These are phyloP conservation scores for Mastigias papua DNA, from an alignment of 30 jellyfish, hydroid and myxozoan species.

Conservation along the genomic window DNA sequence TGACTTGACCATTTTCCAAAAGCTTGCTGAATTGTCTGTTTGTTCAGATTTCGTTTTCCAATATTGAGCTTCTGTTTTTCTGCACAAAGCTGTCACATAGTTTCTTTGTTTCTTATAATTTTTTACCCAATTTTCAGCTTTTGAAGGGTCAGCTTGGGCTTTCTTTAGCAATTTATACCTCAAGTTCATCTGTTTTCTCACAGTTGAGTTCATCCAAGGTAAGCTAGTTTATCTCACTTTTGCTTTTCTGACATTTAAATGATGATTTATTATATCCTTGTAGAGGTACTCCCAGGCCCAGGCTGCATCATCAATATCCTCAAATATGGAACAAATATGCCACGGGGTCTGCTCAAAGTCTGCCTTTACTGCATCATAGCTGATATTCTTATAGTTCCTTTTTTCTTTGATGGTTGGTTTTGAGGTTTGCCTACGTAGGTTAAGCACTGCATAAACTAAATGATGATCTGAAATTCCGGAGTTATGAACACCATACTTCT, in stretches of 20 bases:
- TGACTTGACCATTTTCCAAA: constrained; percentile 38
- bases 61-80: constrained; percentile 50
- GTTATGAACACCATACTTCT: constrained; percentile 26
- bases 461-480: constrained; percentile 70
- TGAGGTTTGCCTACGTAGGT: constrained; percentile 15
- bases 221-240: constrained; percentile 49
- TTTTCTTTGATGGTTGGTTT: constrained; percentile 47
- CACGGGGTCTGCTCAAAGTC: constrained; percentile 67
- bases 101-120: constrained; percentile 59
- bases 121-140: constrained; percentile 51
- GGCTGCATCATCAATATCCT: constrained; percentile 41
- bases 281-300: constrained; percentile 75
- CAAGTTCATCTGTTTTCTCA: constrained; percentile 46
- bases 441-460: constrained; percentile 59
- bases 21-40: constrained; percentile 33
- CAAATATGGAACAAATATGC: constrained; percentile 56
- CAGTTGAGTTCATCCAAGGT: constrained; percentile 57
- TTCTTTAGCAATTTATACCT: constrained; percentile 51
- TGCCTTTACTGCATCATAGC: constrained; percentile 13
- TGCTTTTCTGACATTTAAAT: constrained; percentile 52
- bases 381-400: constrained; percentile 34
- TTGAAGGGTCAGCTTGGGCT: no score
- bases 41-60: constrained; percentile 23
- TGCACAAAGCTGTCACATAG: constrained; percentile 54
- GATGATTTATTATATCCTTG: constrained; percentile 20